A percentile compares a stretch with the other conserved stretches of the same genome.
These are phyloP conservation scores for Eulacestoma nigropectus DNA, from an alignment of 2,113 vertebrate genomes.

Conservation along the genomic window DNA sequence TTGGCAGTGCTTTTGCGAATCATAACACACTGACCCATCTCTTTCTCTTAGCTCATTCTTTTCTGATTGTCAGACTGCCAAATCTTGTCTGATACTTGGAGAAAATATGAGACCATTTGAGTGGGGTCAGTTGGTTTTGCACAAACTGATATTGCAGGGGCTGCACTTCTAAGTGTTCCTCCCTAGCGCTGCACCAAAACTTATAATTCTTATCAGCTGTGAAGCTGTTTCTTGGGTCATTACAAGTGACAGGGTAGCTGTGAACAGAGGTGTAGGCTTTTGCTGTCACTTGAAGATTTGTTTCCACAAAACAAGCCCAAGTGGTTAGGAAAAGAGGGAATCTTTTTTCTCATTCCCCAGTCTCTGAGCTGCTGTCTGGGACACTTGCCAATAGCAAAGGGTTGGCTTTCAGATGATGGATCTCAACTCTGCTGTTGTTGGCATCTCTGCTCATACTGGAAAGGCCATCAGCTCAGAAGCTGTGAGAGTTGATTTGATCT, in stretches of 20 bases:
- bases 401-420: not conserved
- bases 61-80: not conserved
- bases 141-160: not conserved
- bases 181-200: not conserved
- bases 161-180: not conserved
- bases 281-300: not conserved
- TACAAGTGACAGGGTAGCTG: rapidly evolving
- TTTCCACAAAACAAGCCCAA: not conserved
- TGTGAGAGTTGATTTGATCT: not conserved
- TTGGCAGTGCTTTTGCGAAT: not conserved
- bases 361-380: not conserved
- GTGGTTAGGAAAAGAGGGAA: not conserved
- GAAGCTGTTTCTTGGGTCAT: not conserved
- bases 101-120: not conserved
- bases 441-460: not conserved
- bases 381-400: not conserved
- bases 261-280: not conserved
- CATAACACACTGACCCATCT: not conserved
- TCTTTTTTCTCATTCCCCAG: not conserved
- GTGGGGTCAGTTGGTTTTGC: not conserved
- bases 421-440: not conserved
- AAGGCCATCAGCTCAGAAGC: not conserved
- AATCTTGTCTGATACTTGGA: not conserved
- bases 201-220: not conserved
- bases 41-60: not conserved